phyloP scores from a whole-genome alignment of 2,113 vertebrate species.

The Nasalis larvatus region DNA sequence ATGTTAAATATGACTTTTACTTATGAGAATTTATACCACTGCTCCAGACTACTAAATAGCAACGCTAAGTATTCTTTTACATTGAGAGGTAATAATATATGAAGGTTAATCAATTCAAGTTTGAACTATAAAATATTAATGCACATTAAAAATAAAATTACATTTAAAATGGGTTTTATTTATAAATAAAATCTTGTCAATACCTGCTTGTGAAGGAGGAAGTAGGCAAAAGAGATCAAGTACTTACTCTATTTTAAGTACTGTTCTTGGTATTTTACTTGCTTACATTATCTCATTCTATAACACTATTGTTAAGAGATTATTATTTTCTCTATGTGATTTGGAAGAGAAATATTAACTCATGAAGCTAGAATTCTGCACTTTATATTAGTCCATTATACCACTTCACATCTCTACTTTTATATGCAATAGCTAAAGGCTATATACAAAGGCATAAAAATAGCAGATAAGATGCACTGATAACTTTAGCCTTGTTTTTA shows the following conservation, averaged over 20 bases:
- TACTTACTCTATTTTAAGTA: background rate
- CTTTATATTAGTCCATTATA: background rate
- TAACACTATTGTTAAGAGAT: background rate
- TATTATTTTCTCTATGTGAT: background rate
- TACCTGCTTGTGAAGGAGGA: background rate
- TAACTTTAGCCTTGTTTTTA: background rate
- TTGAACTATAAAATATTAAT: background rate
- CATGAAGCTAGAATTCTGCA: background rate
- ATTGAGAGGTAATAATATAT: background rate
- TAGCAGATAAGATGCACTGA: background rate
- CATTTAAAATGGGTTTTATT: background rate
- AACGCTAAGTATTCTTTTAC: background rate
- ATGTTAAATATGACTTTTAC: background rate
- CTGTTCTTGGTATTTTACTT: background rate
- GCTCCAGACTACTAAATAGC: background rate
- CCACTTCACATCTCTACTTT: background rate
- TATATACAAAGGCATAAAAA: background rate
- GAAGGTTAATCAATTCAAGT: background rate
- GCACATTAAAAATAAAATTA: background rate
- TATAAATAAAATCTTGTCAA: background rate
- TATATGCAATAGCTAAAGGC: background rate
- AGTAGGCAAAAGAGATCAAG: background rate
- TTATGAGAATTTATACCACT: background rate
- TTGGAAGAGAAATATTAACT: background rate
- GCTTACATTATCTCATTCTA: background rate